These are phyloP conservation scores for Cosmopolites sordidus DNA, from an alignment of 2,888 invertebrate genomes.

Conservation along the genomic window DNA sequence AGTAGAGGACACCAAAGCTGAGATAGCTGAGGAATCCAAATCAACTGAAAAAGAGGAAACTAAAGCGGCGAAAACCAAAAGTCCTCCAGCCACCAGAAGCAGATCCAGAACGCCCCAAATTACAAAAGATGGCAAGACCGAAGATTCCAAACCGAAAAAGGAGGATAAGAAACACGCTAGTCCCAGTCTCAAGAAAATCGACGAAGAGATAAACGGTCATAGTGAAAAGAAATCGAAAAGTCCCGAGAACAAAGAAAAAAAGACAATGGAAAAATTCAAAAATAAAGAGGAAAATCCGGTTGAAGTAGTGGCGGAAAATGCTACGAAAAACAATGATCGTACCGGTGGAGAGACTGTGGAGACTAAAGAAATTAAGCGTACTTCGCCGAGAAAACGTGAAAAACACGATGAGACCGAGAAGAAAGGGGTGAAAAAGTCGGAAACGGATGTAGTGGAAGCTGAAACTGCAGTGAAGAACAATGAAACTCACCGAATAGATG, in stretches of 20 bases:
- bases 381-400: neutral
- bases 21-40: slow-evolving; percentile 11
- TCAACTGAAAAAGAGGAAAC: neutral
- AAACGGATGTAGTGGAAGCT: slow-evolving; percentile 13
- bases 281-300: slow-evolving; percentile 3
- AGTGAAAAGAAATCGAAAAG: slow-evolving; percentile 9
- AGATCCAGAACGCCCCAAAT: slow-evolving; percentile 32
- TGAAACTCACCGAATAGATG: slow-evolving; percentile 12
- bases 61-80: slow-evolving; percentile 7
- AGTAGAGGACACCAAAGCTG: slow-evolving; percentile 17
- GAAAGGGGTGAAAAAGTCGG: slow-evolving; percentile 3
- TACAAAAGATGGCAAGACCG: slow-evolving; percentile 17
- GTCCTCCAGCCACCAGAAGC: slow-evolving; percentile 21
- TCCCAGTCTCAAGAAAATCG: slow-evolving; percentile 6
- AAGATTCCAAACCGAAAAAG: slow-evolving; percentile 16
- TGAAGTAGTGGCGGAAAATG: neutral
- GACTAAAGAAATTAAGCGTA: neutral
- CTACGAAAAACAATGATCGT: neutral
- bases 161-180: slow-evolving; percentile 7
- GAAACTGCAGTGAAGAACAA: slow-evolving; percentile 4
- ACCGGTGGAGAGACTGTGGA: neutral
- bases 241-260: slow-evolving; percentile 6
- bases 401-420: neutral
- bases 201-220: slow-evolving; percentile 10
- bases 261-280: slow-evolving; percentile 1